A percentile compares a stretch with the other conserved stretches of the same genome.
Conservation (phyloP, 35 echinoderm and acorn worm genomes). For the Patiria miniata region DNA sequence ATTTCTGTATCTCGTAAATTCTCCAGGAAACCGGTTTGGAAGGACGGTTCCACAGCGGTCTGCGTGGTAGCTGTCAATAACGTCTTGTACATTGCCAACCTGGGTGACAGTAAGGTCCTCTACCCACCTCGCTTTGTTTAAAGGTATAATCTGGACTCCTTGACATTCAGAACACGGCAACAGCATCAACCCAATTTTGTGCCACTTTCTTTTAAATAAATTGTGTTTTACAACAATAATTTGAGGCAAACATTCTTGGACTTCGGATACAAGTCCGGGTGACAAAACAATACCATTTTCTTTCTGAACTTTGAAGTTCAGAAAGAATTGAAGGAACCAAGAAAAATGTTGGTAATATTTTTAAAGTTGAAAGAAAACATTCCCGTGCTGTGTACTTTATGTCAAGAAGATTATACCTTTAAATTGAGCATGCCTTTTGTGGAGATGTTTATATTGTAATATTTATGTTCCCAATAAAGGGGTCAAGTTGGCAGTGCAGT, state of each 20-base stretch:
- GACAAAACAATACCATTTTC: no score
- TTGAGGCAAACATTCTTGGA: no score
- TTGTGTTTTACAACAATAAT: no score
- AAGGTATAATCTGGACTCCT: conserved; percentile 18
- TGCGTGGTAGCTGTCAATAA: conserved; percentile 86
- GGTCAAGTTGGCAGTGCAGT: no score
- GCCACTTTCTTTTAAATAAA: no score
- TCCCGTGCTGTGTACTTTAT: neutral
- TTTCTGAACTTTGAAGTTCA: neutral
- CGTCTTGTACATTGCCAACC: conserved; percentile 93
- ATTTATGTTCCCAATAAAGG: no score
- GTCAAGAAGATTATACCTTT: conserved; percentile 21
- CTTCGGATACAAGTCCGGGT: no score
- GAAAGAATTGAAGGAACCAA: neutral
- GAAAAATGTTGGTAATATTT: no score
- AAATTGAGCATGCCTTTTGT: neutral
- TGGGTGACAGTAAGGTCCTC: conserved; percentile 96
- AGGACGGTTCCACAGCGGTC: conserved; percentile 97
- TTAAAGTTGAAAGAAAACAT: neutral
- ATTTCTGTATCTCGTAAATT: neutral
- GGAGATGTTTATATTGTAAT: no score
- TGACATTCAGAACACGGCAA: neutral
- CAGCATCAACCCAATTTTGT: no score
- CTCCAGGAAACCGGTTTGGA: conserved; percentile 88
- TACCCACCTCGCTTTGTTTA: neutral